Evolutionary conservation across 1,140 invertebrate species (phyloP), one percentile per base, ranked within the genome.

Genomic region (Hermatobates lingyangjiaoensis): DNA sequence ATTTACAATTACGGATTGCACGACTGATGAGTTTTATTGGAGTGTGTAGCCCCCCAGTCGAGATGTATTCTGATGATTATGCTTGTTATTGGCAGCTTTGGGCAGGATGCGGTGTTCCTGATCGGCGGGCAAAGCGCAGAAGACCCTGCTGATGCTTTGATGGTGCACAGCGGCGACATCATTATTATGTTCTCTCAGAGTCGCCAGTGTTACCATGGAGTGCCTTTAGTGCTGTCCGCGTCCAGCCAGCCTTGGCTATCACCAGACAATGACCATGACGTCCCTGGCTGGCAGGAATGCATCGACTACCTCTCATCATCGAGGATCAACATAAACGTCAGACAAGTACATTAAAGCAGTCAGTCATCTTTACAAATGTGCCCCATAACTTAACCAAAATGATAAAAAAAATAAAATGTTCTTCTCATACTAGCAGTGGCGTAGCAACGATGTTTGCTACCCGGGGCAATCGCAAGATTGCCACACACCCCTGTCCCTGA

Each of bases 101-200:
- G 87, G 0, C 84, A 87, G 64, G 77, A 76, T 57, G 86, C 84
- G 10, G 75, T 92, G 58, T 91, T 92, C 68, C 64, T 92, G 30
- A 76, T 91, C 56, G 88, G 87, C 18, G 84, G 83, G 25, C 57
- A 59, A 52, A 75, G 68, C 0, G 74, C 80, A 58, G 71, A 77
- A 39, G 69, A 76, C 42, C 64, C 72, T 52, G 79, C 85, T 5
- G 64, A 71, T 12, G 74, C 84, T 1, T 61, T 92, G 24, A 73
- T 77, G 58, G 62, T 92, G 5, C 64, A 74, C 34, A 87, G 82
- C 66, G 87, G 87, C 7, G 87, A 92, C 68, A 68, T 89, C 52
- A 58, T 88, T 3, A 63, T 91, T 1, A 91, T 92, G 87, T 81
- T 80, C 5, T 75, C 76, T 54, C 66, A 74, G 59, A 79, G 82